These are phyloP conservation scores for Apomyelois bistriatella DNA, from an alignment of 2,888 invertebrate genomes.

Conservation along the genomic window DNA sequence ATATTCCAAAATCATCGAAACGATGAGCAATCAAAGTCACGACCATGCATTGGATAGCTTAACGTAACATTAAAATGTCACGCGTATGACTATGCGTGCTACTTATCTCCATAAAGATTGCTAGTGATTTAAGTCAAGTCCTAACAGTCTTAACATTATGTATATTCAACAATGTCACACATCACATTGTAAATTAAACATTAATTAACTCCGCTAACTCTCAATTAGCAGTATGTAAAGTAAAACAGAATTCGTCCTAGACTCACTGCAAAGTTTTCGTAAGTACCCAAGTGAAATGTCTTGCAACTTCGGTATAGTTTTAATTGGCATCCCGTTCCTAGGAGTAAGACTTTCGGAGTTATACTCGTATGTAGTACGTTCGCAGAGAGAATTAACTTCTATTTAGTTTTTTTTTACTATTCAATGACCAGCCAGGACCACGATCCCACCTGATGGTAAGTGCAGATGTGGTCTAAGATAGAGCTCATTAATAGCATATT, in stretches of 20 bases:
- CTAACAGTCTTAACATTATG: no score
- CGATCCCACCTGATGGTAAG: no score
- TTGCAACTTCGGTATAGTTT: slow-evolving; percentile 64
- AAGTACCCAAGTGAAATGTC: slow-evolving; percentile 22
- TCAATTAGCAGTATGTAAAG: neutral
- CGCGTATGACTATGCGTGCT: no score
- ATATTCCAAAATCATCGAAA: no score
- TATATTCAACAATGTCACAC: neutral
- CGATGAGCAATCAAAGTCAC: no score
- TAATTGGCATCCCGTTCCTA: slow-evolving; percentile 60
- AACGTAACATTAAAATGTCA: no score
- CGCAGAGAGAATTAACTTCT: neutral
- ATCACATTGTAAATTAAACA: neutral
- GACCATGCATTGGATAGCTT: no score
- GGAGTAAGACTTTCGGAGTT: slow-evolving; percentile 36
- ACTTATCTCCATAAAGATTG: no score
- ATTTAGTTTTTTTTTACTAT: slow-evolving; percentile 1
- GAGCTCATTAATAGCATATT: no score
- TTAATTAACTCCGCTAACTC: neutral
- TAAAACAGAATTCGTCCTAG: neutral
- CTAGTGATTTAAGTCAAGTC: no score
- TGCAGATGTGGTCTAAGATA: no score
- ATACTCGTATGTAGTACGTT: neutral
- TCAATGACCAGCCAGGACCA: no score
- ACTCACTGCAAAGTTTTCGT: slow-evolving; percentile 7